Evolutionary conservation across 92 coral and sea anemone species (phyloP), one percentile per base, ranked within the genome.

Genomic region (Epizoanthus stellaris): DNA sequence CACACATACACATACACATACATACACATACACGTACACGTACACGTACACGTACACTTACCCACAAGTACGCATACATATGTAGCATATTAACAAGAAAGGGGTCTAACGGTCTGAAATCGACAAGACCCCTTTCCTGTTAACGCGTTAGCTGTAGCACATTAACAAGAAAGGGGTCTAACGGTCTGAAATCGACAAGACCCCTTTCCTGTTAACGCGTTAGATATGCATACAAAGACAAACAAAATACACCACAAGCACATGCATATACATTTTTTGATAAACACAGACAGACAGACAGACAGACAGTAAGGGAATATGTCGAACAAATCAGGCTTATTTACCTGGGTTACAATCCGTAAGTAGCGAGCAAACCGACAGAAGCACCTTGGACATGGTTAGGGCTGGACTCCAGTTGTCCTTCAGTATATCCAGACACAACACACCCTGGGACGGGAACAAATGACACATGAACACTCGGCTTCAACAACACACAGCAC

Each of bases 331-430:
- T 30, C 43, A 14, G 23, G 4, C 39, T 9, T 21, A 66, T 72
- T 25, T 88, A 93, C 97, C 97, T 91, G 98, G 98, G 67, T 93
- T 95, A 74, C 96, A 95, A 85, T 95, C 98, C 0, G 98, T 93
- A 10, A 95, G 89, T 36, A 95, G 88, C 0, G 98, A 93, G 61
- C 98, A 93, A 38, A 95, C 89, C 10, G 98, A 95, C 3, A 95
- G 93, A 10, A 95, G 74, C 66, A 95, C 98, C 71, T 95, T 95
- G 14, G 96, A 93, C 39, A 93, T 93, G n/a, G 98, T 95, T 15
- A 95, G 90, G 2, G 95, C 98, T 21, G 98, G 96, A 67, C 98
- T 93, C 96, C 98, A 95, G 82, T 89, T 93, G 79, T 95, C 98
- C 88, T 95, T 95, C 64, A 95, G 81, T 39, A 93, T 95, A 64